Percentiles rank a stretch among this genome's conserved stretches.
Conservation (phyloP, 2,888 invertebrate genomes). For the Ectropis crepuscularia region DNA sequence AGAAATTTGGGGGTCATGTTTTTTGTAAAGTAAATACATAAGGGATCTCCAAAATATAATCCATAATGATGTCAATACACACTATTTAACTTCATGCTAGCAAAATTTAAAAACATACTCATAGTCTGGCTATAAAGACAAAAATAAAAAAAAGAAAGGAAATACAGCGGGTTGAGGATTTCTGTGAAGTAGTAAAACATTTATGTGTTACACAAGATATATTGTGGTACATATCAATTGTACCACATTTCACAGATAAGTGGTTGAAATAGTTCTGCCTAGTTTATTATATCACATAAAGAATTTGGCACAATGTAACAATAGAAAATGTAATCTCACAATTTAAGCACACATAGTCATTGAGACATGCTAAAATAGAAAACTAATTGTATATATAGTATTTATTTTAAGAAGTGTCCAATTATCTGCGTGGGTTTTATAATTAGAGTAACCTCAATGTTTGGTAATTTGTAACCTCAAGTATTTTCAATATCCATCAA, state of each 20-base stretch:
- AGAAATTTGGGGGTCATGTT: too few relatives aligned
- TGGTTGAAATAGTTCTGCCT: slow-evolving; percentile 5
- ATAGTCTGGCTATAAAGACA: not conserved
- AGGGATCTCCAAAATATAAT: too few relatives aligned
- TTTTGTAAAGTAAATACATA: too few relatives aligned
- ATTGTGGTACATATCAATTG: slow-evolving; percentile 15
- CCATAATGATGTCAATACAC: too few relatives aligned
- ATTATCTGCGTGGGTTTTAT: slow-evolving; percentile 15
- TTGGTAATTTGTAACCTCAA: slow-evolving; percentile 3
- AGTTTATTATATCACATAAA: slow-evolving; percentile 18
- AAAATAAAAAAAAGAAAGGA: not conserved
- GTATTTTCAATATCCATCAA: slow-evolving; percentile 7
- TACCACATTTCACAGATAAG: slow-evolving; percentile 8
- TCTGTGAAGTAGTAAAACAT: not conserved
- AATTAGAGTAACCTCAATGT: slow-evolving; percentile 6
- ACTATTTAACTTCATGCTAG: too few relatives aligned
- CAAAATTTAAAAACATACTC: too few relatives aligned
- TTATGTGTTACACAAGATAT: slow-evolving; percentile 6
- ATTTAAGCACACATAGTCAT: slow-evolving; percentile 6
- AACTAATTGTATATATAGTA: not conserved
- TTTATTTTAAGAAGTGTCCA: slow-evolving; percentile 8
- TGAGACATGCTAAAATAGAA: slow-evolving; percentile 20
- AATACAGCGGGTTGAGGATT: not conserved
- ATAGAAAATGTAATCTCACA: slow-evolving; percentile 13
- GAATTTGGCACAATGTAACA: slow-evolving; percentile 14